Conservation (phyloP, 2,888 invertebrate genomes). For the Noctua janthe region DNA sequence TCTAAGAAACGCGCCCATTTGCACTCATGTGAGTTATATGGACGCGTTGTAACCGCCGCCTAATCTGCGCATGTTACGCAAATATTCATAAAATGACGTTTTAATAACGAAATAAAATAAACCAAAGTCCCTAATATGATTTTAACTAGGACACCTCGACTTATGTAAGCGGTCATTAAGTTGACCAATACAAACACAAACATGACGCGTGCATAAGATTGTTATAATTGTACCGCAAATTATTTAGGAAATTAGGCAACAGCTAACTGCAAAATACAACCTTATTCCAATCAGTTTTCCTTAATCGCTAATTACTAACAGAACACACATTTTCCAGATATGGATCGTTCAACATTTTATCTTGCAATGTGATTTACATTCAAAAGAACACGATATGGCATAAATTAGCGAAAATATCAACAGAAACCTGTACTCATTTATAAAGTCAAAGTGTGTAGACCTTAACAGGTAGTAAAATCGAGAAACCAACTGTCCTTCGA, state of each 20-base stretch:
- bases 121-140: slow-evolving; percentile 65
- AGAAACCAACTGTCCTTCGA: slow-evolving; percentile 77
- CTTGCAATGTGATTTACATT: neutral
- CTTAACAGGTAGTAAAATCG: slow-evolving; percentile 61
- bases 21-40: slow-evolving; percentile 29
- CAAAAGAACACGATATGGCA: slow-evolving; percentile 11
- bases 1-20: slow-evolving; percentile 41
- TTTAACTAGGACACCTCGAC: slow-evolving; percentile 65
- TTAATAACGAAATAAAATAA: slow-evolving; percentile 56
- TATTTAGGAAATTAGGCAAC: slow-evolving; percentile 58
- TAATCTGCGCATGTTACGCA: slow-evolving; percentile 59
- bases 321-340: slow-evolving; percentile 12
- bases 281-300: slow-evolving; percentile 39
- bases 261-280: slow-evolving; percentile 24
- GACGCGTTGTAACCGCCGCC: slow-evolving; percentile 34
- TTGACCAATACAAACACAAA: slow-evolving; percentile 51
- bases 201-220: slow-evolving; percentile 55
- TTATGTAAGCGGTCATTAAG: slow-evolving; percentile 54
- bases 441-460: slow-evolving; percentile 37
- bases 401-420: slow-evolving; percentile 39
- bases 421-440: slow-evolving; percentile 51
- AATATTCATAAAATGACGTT: slow-evolving; percentile 52
- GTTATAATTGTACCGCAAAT: slow-evolving; percentile 46
- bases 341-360: neutral
- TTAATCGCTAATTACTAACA: slow-evolving; percentile 18